phyloP scores from a whole-genome alignment of 2,888 invertebrate species.

The Malthinus seriepunctatus region DNA sequence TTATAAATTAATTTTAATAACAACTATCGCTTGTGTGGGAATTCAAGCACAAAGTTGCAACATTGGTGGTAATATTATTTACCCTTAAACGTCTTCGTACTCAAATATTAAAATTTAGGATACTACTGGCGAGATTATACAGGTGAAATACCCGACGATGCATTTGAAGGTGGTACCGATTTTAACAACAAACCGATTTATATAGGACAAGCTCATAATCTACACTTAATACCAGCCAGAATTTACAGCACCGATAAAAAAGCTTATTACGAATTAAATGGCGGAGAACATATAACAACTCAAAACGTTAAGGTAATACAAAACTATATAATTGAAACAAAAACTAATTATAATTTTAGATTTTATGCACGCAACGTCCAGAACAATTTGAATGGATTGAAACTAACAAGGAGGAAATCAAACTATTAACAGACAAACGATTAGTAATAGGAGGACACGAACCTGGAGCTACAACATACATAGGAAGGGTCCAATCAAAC shows the following conservation, averaged over 20 bases:
- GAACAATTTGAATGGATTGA: slow-evolving; percentile 20
- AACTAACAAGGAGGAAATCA: slow-evolving; percentile 11
- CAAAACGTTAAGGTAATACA: slow-evolving; percentile 9
- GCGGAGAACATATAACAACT: background rate
- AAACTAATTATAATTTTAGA: slow-evolving; percentile 7
- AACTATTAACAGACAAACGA: slow-evolving; percentile 7
- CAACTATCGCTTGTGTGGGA: too few species aligned
- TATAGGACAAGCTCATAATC: slow-evolving; percentile 16
- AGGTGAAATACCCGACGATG: slow-evolving; percentile 22
- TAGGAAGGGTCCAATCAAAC: slow-evolving; percentile 7
- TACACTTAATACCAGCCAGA: slow-evolving; percentile 5
- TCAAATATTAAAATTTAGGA: slow-evolving; percentile 10
- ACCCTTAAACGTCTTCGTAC: too few species aligned
- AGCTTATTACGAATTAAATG: slow-evolving; percentile 4
- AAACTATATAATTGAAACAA: background rate
- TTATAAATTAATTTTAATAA: too few species aligned
- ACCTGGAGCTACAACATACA: slow-evolving; percentile 13
- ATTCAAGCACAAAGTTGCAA: too few species aligned
- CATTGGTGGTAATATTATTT: too few species aligned
- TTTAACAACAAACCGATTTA: slow-evolving; percentile 17
- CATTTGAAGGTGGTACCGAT: slow-evolving; percentile 16
- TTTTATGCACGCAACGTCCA: slow-evolving; percentile 19
- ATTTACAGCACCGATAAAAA: slow-evolving; percentile 11
- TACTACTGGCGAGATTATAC: slow-evolving; percentile 29
- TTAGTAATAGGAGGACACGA: slow-evolving; percentile 18